phyloP scores from a whole-genome alignment of 2,888 invertebrate species.

The Deladenus siricidicola region DNA sequence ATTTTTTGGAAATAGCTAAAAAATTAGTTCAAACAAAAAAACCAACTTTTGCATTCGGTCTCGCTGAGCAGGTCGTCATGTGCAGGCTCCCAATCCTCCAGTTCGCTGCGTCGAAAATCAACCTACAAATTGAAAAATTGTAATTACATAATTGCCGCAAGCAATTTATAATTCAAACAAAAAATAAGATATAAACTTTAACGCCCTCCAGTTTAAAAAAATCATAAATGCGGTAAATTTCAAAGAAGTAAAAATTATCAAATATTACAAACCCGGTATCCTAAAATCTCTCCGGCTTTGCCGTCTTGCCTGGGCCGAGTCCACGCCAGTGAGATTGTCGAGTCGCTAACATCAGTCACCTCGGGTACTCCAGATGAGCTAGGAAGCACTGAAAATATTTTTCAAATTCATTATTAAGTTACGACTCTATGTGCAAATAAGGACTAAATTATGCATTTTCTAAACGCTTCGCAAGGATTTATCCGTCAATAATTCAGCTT shows the following conservation, averaged over 20 bases:
- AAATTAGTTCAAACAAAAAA: not conserved
- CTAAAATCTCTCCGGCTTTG: constrained; percentile 38
- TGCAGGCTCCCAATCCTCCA: constrained; percentile 47
- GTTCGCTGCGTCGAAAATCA: constrained; percentile 42
- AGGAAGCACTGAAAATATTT: constrained; percentile 25
- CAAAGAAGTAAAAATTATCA: not conserved
- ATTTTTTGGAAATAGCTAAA: too few relatives aligned
- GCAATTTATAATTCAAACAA: too few relatives aligned
- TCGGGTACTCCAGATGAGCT: constrained; percentile 47
- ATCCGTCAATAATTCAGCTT: too few relatives aligned
- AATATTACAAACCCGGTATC: constrained; percentile 36
- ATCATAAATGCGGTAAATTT: not conserved
- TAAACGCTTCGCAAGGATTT: too few relatives aligned
- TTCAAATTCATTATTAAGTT: too few relatives aligned
- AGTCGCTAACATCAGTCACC: constrained; percentile 35
- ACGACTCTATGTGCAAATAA: too few relatives aligned
- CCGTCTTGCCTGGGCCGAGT: constrained; percentile 37
- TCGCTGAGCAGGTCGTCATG: constrained; percentile 47
- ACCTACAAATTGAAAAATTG: constrained; percentile 26
- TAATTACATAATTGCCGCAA: too few relatives aligned
- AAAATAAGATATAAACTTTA: too few relatives aligned
- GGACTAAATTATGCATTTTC: too few relatives aligned
- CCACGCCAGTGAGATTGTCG: constrained; percentile 47
- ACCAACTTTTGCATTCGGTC: constrained; percentile 44
- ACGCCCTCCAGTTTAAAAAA: not conserved